These are phyloP conservation scores for Drosophila subquinaria DNA, from an alignment of 2,888 invertebrate species.

Conservation along the genomic window DNA sequence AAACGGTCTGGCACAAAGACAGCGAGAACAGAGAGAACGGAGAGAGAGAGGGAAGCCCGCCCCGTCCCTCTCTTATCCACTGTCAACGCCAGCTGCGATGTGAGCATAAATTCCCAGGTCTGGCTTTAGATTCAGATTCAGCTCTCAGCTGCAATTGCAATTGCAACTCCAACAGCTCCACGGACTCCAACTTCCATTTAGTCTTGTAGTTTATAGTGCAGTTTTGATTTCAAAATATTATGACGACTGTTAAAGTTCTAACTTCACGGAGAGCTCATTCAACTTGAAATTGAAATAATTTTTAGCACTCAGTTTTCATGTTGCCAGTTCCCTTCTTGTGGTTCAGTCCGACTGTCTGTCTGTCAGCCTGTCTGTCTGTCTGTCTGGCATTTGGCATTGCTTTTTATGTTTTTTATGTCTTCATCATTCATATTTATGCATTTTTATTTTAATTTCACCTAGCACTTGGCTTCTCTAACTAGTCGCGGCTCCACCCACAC, in stretches of 20 bases:
- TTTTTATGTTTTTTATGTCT: conserved; percentile 66
- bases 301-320: conserved; percentile 19
- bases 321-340: background rate
- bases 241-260: conserved; percentile 70
- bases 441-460: conserved; percentile 66
- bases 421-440: conserved; percentile 73
- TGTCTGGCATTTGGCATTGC: conserved; percentile 33
- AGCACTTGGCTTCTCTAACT: conserved; percentile 47
- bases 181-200: conserved; percentile 52
- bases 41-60: background rate
- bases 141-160: conserved; percentile 5
- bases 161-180: conserved; percentile 10
- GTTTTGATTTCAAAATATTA: conserved; percentile 76
- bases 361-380: background rate
- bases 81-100: conserved; percentile 70
- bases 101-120: conserved; percentile 28
- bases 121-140: conserved; percentile 26
- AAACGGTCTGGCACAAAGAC: conserved; percentile 36
- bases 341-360: no score
- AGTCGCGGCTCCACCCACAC: conserved; percentile 55
- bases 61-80: conserved; percentile 20
- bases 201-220: conserved; percentile 65
- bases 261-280: conserved; percentile 59
- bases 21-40: background rate
- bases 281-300: conserved; percentile 61